Base-by-base conservation (phyloP, 2,888 invertebrate genomes). In the Folsomia manolachei region DNA sequence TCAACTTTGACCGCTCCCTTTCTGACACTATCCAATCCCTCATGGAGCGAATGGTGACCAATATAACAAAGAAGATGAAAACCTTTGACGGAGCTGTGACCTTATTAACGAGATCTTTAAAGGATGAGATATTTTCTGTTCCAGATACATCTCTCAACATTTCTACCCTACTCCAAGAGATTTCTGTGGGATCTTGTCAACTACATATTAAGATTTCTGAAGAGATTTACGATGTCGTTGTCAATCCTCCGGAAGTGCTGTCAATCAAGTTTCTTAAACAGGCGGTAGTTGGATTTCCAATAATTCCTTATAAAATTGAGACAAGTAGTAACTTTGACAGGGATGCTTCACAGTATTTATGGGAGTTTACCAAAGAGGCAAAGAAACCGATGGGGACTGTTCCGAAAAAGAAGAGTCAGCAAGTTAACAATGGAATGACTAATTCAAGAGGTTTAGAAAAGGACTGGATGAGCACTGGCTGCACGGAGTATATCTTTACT, bases 1-100 rank as follows among this genome's bases (percentile, higher is more conserved):
- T 90, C 1, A 86, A 89, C 72, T 81, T 81, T 71, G 76, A 79
- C 24, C 68, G 81, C n/a, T 27, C 65, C 1, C 71, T 69, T 14
- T 18, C 64, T 0, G 79, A 79, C 27, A 61, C 77, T 4, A 25
- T 76, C 0, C 11, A 71, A n/a, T 23, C 51, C 11, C 75, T 79
- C 61, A 65, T 73, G 39, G 71, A 71, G 21, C 24, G 81, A 39
- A 73, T 79, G 21, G 65, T 68, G n/a, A 60, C 74, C 0, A 81
- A 79, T 65, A 68, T 81, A 7, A 25, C n/a, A 1, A 81, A 81
- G 67, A 81, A 79, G 51, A 23, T 77, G 0, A 81, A 77, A 60
- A 70, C 63, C 11, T 76, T 75, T 24, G 26, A 72, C 23, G 73
- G 73, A 18, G 74, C 67, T 18, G 60, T 75, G 9, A 72, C 70